These are phyloP conservation scores for Atrichornis clamosus DNA, from an alignment of 2,113 vertebrate genomes.

Conservation along the genomic window DNA sequence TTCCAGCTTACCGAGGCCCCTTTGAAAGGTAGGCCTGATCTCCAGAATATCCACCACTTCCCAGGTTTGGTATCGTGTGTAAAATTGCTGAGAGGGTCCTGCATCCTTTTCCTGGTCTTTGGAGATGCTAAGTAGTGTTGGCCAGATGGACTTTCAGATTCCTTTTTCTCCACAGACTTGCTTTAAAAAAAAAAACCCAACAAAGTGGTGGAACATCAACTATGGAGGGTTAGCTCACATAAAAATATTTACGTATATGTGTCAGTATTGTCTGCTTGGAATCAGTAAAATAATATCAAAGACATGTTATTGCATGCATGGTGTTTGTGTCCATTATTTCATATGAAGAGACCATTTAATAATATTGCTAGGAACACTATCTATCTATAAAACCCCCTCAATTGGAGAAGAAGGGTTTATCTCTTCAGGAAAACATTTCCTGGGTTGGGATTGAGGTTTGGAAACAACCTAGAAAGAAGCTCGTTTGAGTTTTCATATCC, in stretches of 20 bases:
- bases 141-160: not conserved
- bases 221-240: not conserved
- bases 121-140: not conserved
- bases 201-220: not conserved
- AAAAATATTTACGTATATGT: not conserved
- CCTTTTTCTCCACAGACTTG: not conserved
- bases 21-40: not conserved
- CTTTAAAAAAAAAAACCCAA: not conserved
- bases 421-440: not conserved
- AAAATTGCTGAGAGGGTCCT: not conserved
- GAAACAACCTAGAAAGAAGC: not conserved
- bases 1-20: not conserved
- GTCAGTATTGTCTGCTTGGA: not conserved
- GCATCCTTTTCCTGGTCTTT: not conserved
- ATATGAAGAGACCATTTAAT: not conserved
- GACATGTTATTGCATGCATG: not conserved
- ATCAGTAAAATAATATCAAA: not conserved
- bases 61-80: not conserved
- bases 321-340: not conserved
- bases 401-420: not conserved
- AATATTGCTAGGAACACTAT: not conserved
- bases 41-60: not conserved
- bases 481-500: not conserved
- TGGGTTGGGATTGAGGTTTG: not conserved
- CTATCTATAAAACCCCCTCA: fast-evolving